phyloP scores from a whole-genome alignment of 2,888 invertebrate species.

The Drosophila hamatofila region DNA sequence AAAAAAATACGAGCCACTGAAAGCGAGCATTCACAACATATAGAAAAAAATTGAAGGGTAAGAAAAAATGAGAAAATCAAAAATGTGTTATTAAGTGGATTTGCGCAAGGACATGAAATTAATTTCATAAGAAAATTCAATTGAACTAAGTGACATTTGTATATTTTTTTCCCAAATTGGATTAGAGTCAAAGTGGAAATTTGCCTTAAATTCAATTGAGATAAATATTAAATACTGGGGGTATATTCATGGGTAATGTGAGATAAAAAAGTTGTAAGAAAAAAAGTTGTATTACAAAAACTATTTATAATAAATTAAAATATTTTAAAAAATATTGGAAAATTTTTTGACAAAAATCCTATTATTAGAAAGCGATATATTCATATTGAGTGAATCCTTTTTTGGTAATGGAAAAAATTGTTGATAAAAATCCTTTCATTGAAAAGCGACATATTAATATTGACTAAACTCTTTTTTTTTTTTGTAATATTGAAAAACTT shows the following conservation, averaged over 20 bases:
- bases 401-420: too few species aligned
- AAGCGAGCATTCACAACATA: constrained; percentile 26
- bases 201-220: not conserved
- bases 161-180: constrained; percentile 7
- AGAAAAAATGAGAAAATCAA: constrained; percentile 15
- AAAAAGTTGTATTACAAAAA: too few species aligned
- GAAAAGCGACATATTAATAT: too few species aligned
- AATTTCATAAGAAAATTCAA: constrained; percentile 51
- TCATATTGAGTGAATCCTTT: too few species aligned
- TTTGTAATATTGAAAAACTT: too few species aligned
- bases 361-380: too few species aligned
- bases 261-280: not conserved
- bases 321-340: too few species aligned
- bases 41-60: constrained; percentile 5
- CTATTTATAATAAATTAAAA: too few species aligned
- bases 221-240: not conserved
- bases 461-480: too few species aligned
- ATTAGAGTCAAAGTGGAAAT: not conserved
- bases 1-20: constrained; percentile 46
- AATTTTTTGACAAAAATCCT: too few species aligned
- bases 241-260: not conserved
- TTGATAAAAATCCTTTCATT: too few species aligned
- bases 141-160: constrained; percentile 28
- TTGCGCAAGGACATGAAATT: constrained; percentile 19
- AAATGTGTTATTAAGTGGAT: constrained; percentile 29